These are phyloP conservation scores for Sinelater perroti DNA, from an alignment of 2,888 invertebrate genomes.

Conservation along the genomic window DNA sequence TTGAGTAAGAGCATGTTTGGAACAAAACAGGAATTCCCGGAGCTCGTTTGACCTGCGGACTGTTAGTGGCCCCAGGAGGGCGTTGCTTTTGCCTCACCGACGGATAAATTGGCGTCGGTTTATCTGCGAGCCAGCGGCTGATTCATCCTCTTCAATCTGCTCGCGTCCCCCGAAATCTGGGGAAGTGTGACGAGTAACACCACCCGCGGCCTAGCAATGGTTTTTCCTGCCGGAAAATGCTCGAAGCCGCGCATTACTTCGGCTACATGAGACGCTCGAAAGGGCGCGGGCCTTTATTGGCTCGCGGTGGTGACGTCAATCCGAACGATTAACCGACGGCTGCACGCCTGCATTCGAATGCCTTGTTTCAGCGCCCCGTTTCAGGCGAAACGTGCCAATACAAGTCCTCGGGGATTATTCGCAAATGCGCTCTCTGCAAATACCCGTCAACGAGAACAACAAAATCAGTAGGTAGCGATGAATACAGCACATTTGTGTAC, in stretches of 20 bases:
- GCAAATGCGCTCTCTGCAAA: too few relatives aligned
- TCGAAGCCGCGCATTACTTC: conserved; percentile 17
- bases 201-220: conserved; percentile 13
- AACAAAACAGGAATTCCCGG: conserved; percentile 39
- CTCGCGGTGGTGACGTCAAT: conserved; percentile 24
- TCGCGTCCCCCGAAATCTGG: conserved; percentile 20
- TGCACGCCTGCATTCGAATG: conserved; percentile 25
- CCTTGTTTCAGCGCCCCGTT: conserved; percentile 8
- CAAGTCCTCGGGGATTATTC: too few relatives aligned
- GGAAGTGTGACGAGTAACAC: conserved; percentile 24
- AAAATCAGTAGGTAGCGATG: too few relatives aligned
- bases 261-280: conserved; percentile 18
- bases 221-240: conserved; percentile 24
- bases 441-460: too few relatives aligned
- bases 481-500: too few relatives aligned
- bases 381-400: not conserved
- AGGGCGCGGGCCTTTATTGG: conserved; percentile 29
- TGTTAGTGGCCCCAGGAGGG: conserved; percentile 35
- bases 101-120: conserved; percentile 34
- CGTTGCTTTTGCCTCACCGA: conserved; percentile 37
- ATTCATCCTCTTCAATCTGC: conserved; percentile 34
- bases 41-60: conserved; percentile 38
- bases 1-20: conserved; percentile 35
- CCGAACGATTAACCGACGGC: conserved; percentile 26
- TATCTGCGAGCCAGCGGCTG: conserved; percentile 28